Evolutionary conservation across 1,140 invertebrate species (phyloP).

Genomic region (Dendroctonus ponderosae): DNA sequence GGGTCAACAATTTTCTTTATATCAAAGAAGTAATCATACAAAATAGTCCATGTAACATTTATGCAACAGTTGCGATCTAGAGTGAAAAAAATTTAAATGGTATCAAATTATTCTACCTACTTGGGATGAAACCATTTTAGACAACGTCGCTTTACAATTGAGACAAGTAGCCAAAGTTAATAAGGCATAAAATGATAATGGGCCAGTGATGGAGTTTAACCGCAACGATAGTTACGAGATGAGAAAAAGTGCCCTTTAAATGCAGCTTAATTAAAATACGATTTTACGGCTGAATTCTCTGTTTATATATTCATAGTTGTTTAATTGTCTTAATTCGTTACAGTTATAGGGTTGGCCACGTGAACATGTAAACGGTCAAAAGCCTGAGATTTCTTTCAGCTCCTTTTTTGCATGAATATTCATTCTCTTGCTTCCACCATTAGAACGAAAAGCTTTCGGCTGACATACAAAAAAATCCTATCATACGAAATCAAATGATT

Average conservation of each 20-base stretch:
- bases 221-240: conserved; percentile 17
- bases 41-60: too few species aligned
- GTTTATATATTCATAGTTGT: conserved; percentile 28
- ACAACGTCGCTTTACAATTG: conserved; percentile 17
- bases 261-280: conserved; percentile 18
- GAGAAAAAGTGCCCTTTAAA: conserved; percentile 23
- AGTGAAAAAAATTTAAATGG: neutral
- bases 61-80: too few species aligned
- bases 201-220: conserved; percentile 20
- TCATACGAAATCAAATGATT: too few species aligned
- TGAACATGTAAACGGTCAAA: too few species aligned
- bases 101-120: conserved; percentile 22
- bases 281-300: conserved; percentile 21
- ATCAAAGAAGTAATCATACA: too few species aligned
- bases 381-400: too few species aligned
- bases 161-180: conserved; percentile 19
- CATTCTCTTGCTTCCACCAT: too few species aligned
- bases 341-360: neutral
- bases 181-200: conserved; percentile 31
- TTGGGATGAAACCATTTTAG: conserved; percentile 18
- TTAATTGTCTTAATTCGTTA: conserved; percentile 19
- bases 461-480: too few species aligned
- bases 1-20: too few species aligned
- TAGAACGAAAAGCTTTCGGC: too few species aligned
- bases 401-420: too few species aligned